Evolutionary conservation across 2,888 invertebrate species (phyloP).

Genomic region (Mythimna albipuncta): DNA sequence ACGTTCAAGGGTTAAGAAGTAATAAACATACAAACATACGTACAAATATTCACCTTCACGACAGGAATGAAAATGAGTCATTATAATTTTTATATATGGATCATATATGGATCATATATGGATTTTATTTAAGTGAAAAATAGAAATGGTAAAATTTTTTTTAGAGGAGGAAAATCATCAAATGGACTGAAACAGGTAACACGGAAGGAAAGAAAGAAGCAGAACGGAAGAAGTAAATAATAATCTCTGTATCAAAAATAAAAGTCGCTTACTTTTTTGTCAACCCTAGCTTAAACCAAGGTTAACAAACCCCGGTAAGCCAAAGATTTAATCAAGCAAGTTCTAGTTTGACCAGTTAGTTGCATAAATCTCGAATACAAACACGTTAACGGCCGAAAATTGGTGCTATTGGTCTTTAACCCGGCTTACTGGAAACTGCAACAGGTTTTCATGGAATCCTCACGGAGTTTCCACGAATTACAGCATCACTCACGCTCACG

Average conservation of each 20-base stretch:
- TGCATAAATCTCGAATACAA: constrained; percentile 24
- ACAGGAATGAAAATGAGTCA: no score
- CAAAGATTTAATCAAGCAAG: constrained; percentile 21
- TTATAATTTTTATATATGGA: no score
- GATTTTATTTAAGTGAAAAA: no score
- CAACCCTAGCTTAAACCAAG: background rate
- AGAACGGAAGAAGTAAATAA: no score
- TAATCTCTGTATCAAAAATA: background rate
- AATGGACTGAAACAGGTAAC: no score
- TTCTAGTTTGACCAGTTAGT: constrained; percentile 3
- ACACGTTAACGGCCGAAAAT: constrained; percentile 20
- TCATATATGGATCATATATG: no score
- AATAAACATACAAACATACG: no score
- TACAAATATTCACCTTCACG: no score
- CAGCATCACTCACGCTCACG: background rate
- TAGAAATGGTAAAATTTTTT: no score
- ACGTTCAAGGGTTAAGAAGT: no score
- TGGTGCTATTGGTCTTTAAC: constrained; percentile 24
- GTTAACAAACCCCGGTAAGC: background rate
- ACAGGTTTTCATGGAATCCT: constrained; percentile 45
- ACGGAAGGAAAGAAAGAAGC: no score
- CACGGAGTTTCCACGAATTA: constrained; percentile 10
- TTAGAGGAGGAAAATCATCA: no score
- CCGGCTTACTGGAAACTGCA: constrained; percentile 41
- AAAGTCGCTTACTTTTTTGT: background rate